Evolutionary conservation across 2,113 vertebrate species (phyloP), one percentile per base, ranked within the genome.

Genomic region (Benitochromis conjunctus): DNA sequence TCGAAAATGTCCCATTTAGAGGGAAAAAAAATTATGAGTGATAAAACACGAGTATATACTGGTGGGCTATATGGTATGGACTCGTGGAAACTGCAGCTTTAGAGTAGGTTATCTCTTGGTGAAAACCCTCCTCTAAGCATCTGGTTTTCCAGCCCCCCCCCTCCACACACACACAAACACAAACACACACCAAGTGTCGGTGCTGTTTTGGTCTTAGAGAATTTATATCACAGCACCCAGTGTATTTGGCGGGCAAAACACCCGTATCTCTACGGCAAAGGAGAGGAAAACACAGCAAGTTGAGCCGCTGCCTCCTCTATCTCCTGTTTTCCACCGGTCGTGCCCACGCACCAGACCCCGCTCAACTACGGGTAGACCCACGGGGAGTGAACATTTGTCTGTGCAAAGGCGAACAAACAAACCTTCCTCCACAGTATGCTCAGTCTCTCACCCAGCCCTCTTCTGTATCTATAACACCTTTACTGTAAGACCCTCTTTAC

Each of bases 361-460:
- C 94, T 96, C 96, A 96, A 97, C 97, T 97, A 97, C 96, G 96
- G 97, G 97, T 96, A 96, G 96, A 95, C 94, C 96, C 95, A 95
- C 95, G 41, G 95, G 95, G 95, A 96, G 95, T 94, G 83, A 62
- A 85, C 80, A 82, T 74, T 82, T 89, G 92, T 91, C 85, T 90
- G 85, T 84, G 89, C 92, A 93, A 95, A 66, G 26, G 82, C 55
- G 53, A 55, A 87, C 80, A 91, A 92, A 95, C 87, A 89, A 90
- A 94, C 86, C 84, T 87, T 81, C 18, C 60, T 81, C 48, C n/a
- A 88, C 81, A 79, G 11, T 74, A 62, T 84, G 64, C 53, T 88
- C 78, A 2, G 56, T 89, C 83, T 85, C 80, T 87, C 81, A 80
- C 78, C 57, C 60, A 53, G 43, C 81, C 79, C 21, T 77, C 69